Conservation (phyloP, 2,888 invertebrate genomes). For the Drosophila pullipes region DNA sequence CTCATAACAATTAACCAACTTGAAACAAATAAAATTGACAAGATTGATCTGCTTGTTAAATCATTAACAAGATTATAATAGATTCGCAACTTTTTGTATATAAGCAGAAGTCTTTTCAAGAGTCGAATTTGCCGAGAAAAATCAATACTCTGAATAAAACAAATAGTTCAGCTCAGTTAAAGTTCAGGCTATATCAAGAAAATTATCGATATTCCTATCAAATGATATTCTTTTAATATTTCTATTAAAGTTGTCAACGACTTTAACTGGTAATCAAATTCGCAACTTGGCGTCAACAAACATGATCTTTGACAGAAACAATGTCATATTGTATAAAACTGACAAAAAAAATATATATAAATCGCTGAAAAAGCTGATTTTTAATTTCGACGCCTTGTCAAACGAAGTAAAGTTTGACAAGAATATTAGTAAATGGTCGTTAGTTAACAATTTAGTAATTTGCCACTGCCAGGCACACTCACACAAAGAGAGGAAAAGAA, state of each 20-base stretch:
- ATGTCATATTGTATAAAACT: too few species aligned
- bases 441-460: slow-evolving; percentile 9
- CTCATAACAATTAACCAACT: background rate
- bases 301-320: background rate
- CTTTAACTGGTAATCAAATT: background rate
- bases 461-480: slow-evolving; percentile 4
- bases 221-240: background rate
- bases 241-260: background rate
- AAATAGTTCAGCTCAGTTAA: too few species aligned
- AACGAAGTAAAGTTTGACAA: slow-evolving; percentile 1
- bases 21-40: background rate
- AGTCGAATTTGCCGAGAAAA: background rate
- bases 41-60: background rate
- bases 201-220: background rate
- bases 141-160: too few species aligned
- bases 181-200: background rate
- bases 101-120: background rate
- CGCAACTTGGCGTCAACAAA: background rate
- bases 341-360: background rate
- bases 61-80: background rate
- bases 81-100: background rate
- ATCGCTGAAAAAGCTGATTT: background rate
- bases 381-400: background rate
- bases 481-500: background rate
- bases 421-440: slow-evolving; percentile 3